A percentile compares a stretch with the other conserved stretches of the same genome.
Evolutionary conservation across 2,888 invertebrate genomes (phyloP).

Genomic region (Agrotis exclamationis): DNA sequence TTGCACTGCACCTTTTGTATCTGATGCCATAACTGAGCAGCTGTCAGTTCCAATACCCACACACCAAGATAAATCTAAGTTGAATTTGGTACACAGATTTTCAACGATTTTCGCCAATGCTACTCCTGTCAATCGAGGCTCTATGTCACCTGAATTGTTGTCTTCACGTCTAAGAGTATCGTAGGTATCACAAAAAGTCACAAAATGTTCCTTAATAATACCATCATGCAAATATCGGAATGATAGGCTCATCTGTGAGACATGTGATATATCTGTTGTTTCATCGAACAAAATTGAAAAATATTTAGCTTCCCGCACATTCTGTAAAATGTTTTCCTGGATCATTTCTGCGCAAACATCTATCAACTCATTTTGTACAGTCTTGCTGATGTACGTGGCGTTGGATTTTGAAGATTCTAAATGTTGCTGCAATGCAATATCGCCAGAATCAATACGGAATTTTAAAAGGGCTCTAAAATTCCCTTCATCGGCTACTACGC

Average conservation of each 20-base stretch:
- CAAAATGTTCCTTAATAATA: too few relatives aligned
- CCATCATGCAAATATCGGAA: not conserved
- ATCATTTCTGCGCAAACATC: conserved; percentile 2
- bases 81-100: not conserved
- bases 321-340: conserved; percentile 6
- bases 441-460: conserved; percentile 11
- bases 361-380: conserved; percentile 3
- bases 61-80: not conserved
- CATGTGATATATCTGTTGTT: conserved; percentile 1
- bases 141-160: too few relatives aligned
- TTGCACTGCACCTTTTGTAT: conserved; percentile 2
- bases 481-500: conserved; percentile 7
- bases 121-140: not conserved
- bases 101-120: not conserved
- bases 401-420: conserved; percentile 3
- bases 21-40: not conserved
- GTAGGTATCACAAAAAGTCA: too few relatives aligned
- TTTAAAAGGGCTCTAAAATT: conserved; percentile 21
- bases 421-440: conserved; percentile 5
- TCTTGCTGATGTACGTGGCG: not conserved
- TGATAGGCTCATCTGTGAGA: conserved; percentile 3
- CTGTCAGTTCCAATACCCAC: not conserved
- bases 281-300: not conserved
- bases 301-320: conserved; percentile 2
- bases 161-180: too few relatives aligned